Conservation (phyloP, 2,797 vertebrate genomes). For the Varecia variegata region DNA sequence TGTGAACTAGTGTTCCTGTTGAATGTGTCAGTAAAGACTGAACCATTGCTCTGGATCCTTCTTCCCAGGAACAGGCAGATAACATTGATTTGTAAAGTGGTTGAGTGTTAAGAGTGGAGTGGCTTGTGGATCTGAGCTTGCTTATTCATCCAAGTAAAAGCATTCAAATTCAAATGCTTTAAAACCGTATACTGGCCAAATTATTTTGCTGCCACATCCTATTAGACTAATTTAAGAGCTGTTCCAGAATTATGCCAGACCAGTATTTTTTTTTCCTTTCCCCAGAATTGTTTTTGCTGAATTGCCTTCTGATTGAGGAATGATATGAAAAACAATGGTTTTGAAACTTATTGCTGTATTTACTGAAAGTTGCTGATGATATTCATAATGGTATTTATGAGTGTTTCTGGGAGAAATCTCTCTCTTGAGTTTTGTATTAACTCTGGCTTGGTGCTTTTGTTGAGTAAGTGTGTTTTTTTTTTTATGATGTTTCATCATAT, state of each 20-base stretch:
- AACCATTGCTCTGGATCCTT: background rate
- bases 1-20: background rate
- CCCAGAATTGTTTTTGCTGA: constrained; percentile 7
- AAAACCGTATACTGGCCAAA: background rate
- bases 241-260: background rate
- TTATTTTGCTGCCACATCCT: background rate
- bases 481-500: background rate
- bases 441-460: background rate
- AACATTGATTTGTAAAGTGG: background rate
- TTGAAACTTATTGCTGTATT: background rate
- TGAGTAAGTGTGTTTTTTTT: background rate
- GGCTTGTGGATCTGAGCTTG: background rate
- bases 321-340: background rate
- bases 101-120: background rate
- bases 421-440: background rate
- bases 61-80: background rate
- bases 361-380: background rate
- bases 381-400: background rate
- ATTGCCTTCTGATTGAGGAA: constrained; percentile 2
- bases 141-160: background rate
- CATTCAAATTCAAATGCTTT: background rate
- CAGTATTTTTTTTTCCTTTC: background rate
- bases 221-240: background rate
- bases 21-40: background rate
- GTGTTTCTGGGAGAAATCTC: background rate